A percentile compares a stretch with the other conserved stretches of the same genome.
Conservation (phyloP, 2,113 vertebrate species). For the Macrotus californicus region DNA sequence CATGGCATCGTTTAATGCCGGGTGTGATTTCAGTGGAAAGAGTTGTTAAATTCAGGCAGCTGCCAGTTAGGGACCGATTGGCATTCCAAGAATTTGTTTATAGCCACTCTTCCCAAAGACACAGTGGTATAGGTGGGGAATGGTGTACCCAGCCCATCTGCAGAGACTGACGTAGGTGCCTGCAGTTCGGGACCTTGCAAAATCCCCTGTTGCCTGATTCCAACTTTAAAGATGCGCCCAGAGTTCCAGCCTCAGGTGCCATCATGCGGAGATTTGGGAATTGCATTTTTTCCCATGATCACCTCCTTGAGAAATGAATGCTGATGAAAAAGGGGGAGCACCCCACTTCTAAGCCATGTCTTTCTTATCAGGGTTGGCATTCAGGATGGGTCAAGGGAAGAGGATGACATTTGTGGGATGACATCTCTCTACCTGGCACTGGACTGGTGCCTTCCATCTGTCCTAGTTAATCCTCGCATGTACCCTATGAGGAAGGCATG, state of each 20-base stretch:
- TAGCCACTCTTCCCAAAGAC: not conserved
- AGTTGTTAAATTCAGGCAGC: not conserved
- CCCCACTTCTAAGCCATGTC: not conserved
- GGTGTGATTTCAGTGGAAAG: not conserved
- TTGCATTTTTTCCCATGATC: not conserved
- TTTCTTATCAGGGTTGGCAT: not conserved
- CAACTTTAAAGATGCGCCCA: not conserved
- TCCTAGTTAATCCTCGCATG: fast-evolving
- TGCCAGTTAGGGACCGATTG: not conserved
- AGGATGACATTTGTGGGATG: not conserved
- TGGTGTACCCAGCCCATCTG: not conserved
- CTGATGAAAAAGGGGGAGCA: not conserved
- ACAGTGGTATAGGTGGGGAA: too few relatives aligned
- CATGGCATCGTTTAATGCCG: not conserved
- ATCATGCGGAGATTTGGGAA: not conserved
- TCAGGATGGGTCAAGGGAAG: not conserved
- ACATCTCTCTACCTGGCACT: fast-evolving
- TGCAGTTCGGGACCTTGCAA: fast-evolving
- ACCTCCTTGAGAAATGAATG: not conserved
- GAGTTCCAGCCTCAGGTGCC: not conserved
- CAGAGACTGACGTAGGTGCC: not conserved
- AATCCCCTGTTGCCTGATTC: not conserved
- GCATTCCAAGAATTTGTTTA: not conserved
- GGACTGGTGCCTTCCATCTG: fast-evolving
- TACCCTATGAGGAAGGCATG: not conserved